Percentiles rank a stretch among this genome's conserved stretches.
These are phyloP conservation scores for Tachysurus vachellii DNA, from an alignment of 2,113 vertebrate species.

Conservation along the genomic window DNA sequence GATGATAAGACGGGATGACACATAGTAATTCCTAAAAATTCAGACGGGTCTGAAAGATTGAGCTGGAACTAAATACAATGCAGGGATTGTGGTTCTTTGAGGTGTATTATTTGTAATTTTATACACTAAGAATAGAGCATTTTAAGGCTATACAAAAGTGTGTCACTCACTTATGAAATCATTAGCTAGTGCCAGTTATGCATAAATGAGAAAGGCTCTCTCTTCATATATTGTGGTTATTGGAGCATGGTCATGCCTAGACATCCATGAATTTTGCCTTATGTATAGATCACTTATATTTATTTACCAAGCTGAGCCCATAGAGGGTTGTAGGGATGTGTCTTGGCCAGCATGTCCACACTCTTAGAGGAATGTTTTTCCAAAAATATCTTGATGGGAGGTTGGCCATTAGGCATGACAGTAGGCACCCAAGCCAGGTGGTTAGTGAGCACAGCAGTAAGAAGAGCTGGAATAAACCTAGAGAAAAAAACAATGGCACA, in stretches of 20 bases:
- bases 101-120: too few relatives aligned
- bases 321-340: slow-evolving; percentile 95
- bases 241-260: not conserved
- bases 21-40: too few relatives aligned
- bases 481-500: slow-evolving; percentile 36
- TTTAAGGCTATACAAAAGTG: too few relatives aligned
- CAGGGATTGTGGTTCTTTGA: too few relatives aligned
- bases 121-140: too few relatives aligned
- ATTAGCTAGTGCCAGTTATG: too few relatives aligned
- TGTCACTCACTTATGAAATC: too few relatives aligned
- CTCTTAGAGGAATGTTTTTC: slow-evolving; percentile 98
- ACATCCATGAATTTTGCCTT: not conserved
- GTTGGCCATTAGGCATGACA: slow-evolving; percentile 97
- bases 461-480: slow-evolving; percentile 94
- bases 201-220: not conserved
- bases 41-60: too few relatives aligned
- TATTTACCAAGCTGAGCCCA: slow-evolving; percentile 93
- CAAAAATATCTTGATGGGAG: slow-evolving; percentile 95
- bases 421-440: slow-evolving; percentile 98
- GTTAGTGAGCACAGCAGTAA: slow-evolving; percentile 95
- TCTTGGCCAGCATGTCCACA: slow-evolving; percentile 96
- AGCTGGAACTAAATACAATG: too few relatives aligned
- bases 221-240: not conserved
- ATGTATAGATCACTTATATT: not conserved
- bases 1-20: too few relatives aligned